phyloP scores from a whole-genome alignment of 2,888 invertebrate species.

The Epinotia ramella region DNA sequence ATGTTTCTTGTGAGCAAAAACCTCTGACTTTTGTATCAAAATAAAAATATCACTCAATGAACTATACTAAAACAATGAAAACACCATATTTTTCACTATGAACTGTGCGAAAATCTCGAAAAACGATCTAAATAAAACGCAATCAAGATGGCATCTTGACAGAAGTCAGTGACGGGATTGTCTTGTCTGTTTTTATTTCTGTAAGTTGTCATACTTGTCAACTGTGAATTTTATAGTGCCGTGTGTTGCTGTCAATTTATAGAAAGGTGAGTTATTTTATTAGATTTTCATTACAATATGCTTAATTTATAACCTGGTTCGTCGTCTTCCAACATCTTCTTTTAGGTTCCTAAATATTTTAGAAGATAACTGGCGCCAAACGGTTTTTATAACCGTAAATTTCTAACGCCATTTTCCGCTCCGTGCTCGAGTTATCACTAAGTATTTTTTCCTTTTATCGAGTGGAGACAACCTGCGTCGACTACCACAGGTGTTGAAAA shows the following conservation, averaged over 20 bases:
- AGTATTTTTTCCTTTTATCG: slow-evolving; percentile 68
- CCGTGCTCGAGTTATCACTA: slow-evolving; percentile 65
- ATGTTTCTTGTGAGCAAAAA: too few relatives aligned
- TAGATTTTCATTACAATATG: slow-evolving; percentile 49
- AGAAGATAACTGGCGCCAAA: slow-evolving; percentile 36
- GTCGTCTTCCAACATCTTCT: slow-evolving; percentile 1
- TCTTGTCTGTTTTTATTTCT: slow-evolving; percentile 32
- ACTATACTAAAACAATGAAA: background rate
- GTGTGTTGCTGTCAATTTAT: slow-evolving; percentile 78
- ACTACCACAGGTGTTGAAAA: slow-evolving; percentile 38
- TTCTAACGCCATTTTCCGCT: slow-evolving; percentile 81
- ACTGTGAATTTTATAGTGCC: slow-evolving; percentile 76
- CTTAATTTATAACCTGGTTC: slow-evolving; percentile 23
- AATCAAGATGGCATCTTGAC: slow-evolving; percentile 43
- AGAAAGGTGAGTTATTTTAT: slow-evolving; percentile 77
- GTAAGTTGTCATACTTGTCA: slow-evolving; percentile 59
- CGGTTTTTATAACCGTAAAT: slow-evolving; percentile 63
- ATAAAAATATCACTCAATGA: too few relatives aligned
- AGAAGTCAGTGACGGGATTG: slow-evolving; percentile 25
- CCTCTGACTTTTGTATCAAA: too few relatives aligned
- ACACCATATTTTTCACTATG: background rate
- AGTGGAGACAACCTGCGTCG: slow-evolving; percentile 51
- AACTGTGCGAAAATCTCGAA: background rate
- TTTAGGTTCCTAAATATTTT: slow-evolving; percentile 33
- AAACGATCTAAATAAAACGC: slow-evolving; percentile 30